These are phyloP conservation scores for Lithosia quadra DNA, from an alignment of 2,888 invertebrate genomes.

Conservation along the genomic window DNA sequence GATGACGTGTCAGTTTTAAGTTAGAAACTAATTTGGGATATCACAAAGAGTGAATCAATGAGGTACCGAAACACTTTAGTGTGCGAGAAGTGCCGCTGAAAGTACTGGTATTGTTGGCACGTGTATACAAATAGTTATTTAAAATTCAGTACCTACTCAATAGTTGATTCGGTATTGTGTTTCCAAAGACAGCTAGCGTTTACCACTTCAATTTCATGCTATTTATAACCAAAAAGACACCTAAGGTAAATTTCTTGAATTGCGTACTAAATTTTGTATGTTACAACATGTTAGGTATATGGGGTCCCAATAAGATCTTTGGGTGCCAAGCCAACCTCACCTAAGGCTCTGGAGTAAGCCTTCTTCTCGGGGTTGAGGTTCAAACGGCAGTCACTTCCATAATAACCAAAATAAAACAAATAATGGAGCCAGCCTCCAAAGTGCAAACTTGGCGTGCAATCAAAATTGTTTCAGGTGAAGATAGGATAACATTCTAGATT, in stretches of 20 bases:
- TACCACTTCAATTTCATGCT: constrained; percentile 41
- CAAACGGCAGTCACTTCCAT: background rate
- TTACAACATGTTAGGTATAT: background rate
- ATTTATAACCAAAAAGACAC: constrained; percentile 23
- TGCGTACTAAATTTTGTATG: constrained; percentile 21
- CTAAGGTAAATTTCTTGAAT: constrained; percentile 21
- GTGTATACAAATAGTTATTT: constrained; percentile 64
- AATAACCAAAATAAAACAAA: background rate
- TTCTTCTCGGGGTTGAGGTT: background rate
- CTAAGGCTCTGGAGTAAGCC: background rate
- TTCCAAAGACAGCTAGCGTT: constrained; percentile 34
- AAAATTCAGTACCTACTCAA: constrained; percentile 44
- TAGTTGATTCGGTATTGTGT: constrained; percentile 36
- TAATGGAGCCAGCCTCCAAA: background rate
- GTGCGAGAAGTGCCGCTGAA: constrained; percentile 74
- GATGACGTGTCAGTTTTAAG: constrained; percentile 82
- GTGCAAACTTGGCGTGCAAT: background rate
- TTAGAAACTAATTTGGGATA: constrained; percentile 86
- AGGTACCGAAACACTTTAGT: constrained; percentile 81
- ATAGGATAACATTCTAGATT: background rate
- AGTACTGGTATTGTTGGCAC: constrained; percentile 74
- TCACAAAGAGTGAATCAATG: constrained; percentile 83
- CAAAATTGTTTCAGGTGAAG: background rate
- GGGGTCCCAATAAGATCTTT: background rate
- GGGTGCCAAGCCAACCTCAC: background rate